phyloP scores from a whole-genome alignment of 2,113 vertebrate genomes.

The Dipodomys stephensi region DNA sequence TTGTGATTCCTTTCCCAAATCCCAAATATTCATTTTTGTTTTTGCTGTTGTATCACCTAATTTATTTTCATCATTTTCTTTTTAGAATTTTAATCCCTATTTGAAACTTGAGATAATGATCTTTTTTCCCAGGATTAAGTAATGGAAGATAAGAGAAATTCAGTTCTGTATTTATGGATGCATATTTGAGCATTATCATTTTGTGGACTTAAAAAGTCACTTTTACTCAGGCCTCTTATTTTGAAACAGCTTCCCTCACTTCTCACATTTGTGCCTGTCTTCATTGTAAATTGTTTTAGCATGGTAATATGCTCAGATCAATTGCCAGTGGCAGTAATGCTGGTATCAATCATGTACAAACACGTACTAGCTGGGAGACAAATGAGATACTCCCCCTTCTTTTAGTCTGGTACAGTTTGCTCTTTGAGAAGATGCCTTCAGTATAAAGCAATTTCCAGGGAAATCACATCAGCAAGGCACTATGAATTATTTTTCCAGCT shows the following conservation, averaged over 20 bases:
- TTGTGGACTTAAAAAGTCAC: background rate
- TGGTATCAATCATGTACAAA: constrained; percentile 66
- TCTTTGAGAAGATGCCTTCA: constrained; percentile 56
- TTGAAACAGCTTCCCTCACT: constrained; percentile 54
- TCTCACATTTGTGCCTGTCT: constrained; percentile 45
- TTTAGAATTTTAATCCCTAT: background rate
- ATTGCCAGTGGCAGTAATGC: constrained; percentile 48
- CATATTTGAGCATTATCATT: constrained; percentile 43
- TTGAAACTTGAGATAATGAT: background rate
- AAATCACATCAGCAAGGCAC: constrained; percentile 23
- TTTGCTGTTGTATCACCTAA: background rate
- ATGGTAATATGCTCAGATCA: constrained; percentile 68
- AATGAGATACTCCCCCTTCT: constrained; percentile 39
- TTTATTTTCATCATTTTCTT: background rate
- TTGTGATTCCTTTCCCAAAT: background rate
- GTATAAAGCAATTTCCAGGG: constrained; percentile 61
- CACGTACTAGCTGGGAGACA: constrained; percentile 46
- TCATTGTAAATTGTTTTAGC: constrained; percentile 62
- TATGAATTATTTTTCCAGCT: constrained; percentile 53
- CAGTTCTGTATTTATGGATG: background rate
- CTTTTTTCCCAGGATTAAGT: constrained; percentile 22
- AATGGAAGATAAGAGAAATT: background rate
- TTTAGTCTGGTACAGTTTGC: constrained; percentile 49
- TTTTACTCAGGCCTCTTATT: constrained; percentile 45
- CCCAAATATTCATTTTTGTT: background rate